Evolutionary conservation across 2,113 vertebrate genomes (phyloP), one percentile per base, ranked within the genome.

Genomic region (Dicerorhinus sumatrensis): DNA sequence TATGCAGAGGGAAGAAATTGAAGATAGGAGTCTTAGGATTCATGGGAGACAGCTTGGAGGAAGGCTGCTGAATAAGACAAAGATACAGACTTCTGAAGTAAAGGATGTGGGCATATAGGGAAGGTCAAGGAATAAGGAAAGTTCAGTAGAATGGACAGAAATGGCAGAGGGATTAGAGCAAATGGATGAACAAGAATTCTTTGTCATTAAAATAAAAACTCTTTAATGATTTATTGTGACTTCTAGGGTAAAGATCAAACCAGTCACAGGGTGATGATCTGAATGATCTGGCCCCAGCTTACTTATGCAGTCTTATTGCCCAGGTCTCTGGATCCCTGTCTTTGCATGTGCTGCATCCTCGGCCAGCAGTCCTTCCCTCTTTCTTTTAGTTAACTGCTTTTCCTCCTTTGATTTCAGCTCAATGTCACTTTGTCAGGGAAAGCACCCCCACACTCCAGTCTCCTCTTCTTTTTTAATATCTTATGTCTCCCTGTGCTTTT

Each of bases 141-240:
- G 27, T 33, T 81, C 4, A 18, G 0, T 31, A 31, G 39, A 42
- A 6, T 62, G 60, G 46, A 3, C 72, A 76, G 76, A 56, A 77
- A 10, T 39, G 6, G 33, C 83, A 69, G 27, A 94, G 73, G 69
- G n/a, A 31, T 80, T 63, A 90, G 80, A 94, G 27, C 85, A 76
- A 82, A 21, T 25, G 58, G 18, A 73, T 94, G 70, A 87, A 58
- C 48, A 67, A 2, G 54, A 95, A 18, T 89, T 83, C 23, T 76
- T 2, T 60, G 48, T 77, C 9, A 12, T 58, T 82, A 11, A 56
- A 39, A 33, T 31, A 51, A 73, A 21, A 10, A 27, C 12, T 83
- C 10, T 85, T 79, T 39, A 72, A 33, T 18, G 17, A 33, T 46
- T 84, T 31, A 29, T 31, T 72, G 36, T 62, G 65, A 51, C 46